Percentiles rank a stretch among this genome's conserved stretches.
Conservation (phyloP, 2,113 vertebrate species). For the Trematomus loennbergii region DNA sequence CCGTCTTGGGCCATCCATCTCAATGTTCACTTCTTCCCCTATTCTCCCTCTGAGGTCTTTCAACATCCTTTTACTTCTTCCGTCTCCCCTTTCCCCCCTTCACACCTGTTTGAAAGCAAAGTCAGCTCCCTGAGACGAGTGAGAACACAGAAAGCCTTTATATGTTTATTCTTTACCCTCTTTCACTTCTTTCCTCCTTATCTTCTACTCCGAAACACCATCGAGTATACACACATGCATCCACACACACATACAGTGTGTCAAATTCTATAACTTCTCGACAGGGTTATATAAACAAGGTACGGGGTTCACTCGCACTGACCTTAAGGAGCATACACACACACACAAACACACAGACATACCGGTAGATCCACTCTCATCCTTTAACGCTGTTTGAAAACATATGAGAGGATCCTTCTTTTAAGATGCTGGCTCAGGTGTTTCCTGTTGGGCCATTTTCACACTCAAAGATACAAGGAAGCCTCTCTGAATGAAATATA, state of each 20-base stretch:
- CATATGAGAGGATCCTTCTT: constrained; percentile 11
- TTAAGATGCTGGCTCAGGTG: constrained; percentile 2
- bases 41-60: constrained; percentile 22
- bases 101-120: constrained; percentile 71
- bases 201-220: constrained; percentile 22
- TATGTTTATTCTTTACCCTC: constrained; percentile 49
- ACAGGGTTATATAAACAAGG: constrained; percentile 68
- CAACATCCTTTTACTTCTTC: constrained; percentile 16
- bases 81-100: constrained; percentile 38
- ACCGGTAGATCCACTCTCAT: not conserved
- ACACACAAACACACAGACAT: constrained; percentile 10
- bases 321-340: constrained; percentile 14
- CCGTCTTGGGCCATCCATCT: constrained; percentile 16
- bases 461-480: constrained; percentile 16
- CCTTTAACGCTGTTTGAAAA: constrained; percentile 18
- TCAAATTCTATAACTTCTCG: constrained; percentile 51
- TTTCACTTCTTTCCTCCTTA: constrained; percentile 31
- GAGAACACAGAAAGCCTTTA: constrained; percentile 86
- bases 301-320: constrained; percentile 24
- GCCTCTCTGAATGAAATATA: not conserved
- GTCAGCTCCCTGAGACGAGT: constrained; percentile 66
- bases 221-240: constrained; percentile 20
- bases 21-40: constrained; percentile 24
- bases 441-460: constrained; percentile 36
- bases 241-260: constrained; percentile 24